Base-by-base conservation (phyloP, 2,113 vertebrate species). In the Malurus elegans region DNA sequence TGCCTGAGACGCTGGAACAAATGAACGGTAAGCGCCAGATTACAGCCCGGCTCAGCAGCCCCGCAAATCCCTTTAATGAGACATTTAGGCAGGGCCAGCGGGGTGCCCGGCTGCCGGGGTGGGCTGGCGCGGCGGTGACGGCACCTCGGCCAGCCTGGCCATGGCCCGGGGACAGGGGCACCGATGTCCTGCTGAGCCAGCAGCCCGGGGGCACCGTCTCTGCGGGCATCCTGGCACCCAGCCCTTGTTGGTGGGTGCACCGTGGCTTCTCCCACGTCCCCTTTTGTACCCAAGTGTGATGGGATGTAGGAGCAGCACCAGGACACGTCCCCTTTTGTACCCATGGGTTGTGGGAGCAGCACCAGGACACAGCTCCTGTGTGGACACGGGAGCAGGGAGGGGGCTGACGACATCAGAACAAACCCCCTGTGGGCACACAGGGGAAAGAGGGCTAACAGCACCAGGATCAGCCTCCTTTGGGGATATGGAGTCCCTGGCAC, bases 1-100 rank as follows among this genome's bases (percentile, higher is more conserved):
- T 86, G 81, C 65, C 78, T 61, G 80, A 85, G 73, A 75, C 3
- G 31, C 70, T 87, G 88, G 71, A 91, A 90, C 89, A 73, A 87
- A 92, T 61, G 79, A 65, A 74, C 10, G 44, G 70, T 53, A 88
- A 92, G 69, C 8, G 4, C 28, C 88, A 66, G 71, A 73, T 90
- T 82, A 89, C 38, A 85, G 88, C 71, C 61, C 8, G 5, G 76
- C 93, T 93, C 40, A 16, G 74, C 85, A 70, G 58, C 51, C 75
- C 83, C 2, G 6, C 86, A 85, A 74, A 95, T 87, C 82, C 92
- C 86, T 93, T 72, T 90, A 94, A 88, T 65, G 87, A 93, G 90
- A 42, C 79, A 0, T 79, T 91, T 88, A 81, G 92, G 61, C 45
- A 82, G 32, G 64, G 71, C 48, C 86, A 54, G 67, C 3, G 0